A percentile compares a stretch with the other conserved stretches of the same genome.
phyloP scores from a whole-genome alignment of 2,113 vertebrate species.

The Saguinus imperator region DNA sequence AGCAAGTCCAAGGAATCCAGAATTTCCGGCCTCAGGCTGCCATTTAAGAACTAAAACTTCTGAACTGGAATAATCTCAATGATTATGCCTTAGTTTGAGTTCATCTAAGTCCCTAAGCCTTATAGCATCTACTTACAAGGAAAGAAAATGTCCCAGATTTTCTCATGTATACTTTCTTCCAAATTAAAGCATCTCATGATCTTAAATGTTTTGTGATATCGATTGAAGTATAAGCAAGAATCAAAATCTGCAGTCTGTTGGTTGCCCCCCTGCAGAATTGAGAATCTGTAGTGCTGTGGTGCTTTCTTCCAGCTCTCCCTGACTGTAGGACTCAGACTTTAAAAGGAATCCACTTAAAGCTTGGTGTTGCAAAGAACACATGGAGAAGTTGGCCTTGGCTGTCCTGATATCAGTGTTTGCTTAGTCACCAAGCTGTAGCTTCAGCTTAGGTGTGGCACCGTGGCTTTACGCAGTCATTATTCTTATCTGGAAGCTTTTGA shows the following conservation, averaged over 20 bases:
- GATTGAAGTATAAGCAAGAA: not conserved
- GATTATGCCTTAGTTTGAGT: not conserved
- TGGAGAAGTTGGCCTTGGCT: accelerated
- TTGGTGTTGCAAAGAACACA: accelerated
- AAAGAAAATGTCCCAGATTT: not conserved
- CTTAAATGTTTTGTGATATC: not conserved
- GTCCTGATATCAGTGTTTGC: accelerated
- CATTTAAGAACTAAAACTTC: not conserved
- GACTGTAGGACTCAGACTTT: not conserved
- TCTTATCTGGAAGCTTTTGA: not conserved
- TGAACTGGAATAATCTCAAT: accelerated
- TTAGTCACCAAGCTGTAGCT: not conserved
- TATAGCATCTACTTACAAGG: not conserved
- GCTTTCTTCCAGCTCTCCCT: not conserved
- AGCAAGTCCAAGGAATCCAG: not conserved
- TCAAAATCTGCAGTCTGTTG: not conserved
- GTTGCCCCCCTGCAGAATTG: not conserved
- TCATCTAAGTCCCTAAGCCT: not conserved
- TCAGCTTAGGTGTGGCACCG: accelerated
- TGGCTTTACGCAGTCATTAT: accelerated
- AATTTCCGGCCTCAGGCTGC: not conserved
- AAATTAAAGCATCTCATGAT: not conserved
- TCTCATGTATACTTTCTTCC: not conserved
- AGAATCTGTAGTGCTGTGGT: not conserved
- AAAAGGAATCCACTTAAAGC: not conserved